A percentile compares a stretch with the other conserved stretches of the same genome.
phyloP scores from a whole-genome alignment of 1,140 invertebrate species.

The Lepidostoma basale region DNA sequence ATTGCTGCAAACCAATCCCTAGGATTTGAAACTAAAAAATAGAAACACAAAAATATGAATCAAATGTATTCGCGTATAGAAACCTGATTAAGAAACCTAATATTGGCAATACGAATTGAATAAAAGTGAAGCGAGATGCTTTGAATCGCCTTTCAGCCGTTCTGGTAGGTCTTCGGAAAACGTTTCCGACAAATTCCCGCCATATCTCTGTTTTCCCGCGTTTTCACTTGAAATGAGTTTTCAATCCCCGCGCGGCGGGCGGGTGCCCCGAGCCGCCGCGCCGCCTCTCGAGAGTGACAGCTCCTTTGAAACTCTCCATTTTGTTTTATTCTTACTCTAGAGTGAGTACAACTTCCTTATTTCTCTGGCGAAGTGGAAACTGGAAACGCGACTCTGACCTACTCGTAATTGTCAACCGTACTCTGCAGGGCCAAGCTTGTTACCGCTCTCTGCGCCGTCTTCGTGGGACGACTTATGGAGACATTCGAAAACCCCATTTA shows the following conservation, averaged over 20 bases:
- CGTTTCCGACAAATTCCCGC: not conserved
- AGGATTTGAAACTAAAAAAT: no score
- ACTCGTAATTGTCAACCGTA: conserved; percentile 5
- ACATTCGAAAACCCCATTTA: no score
- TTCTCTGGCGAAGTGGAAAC: conserved; percentile 4
- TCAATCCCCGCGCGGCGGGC: not conserved
- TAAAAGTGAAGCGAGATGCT: no score
- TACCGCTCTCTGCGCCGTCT: not conserved
- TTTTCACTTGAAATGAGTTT: conserved; percentile 22
- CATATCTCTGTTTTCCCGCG: not conserved
- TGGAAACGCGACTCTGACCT: conserved; percentile 9
- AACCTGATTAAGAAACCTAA: no score
- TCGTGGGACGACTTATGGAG: no score
- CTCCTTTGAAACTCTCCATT: conserved; percentile 8
- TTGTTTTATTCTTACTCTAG: not conserved
- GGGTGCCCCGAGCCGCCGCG: not conserved
- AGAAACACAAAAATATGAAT: no score
- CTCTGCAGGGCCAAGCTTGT: not conserved
- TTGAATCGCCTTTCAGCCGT: not conserved
- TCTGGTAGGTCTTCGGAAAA: not conserved
- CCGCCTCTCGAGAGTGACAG: conserved; percentile 16
- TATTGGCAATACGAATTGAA: no score
- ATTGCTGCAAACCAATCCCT: no score
- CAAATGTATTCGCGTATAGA: no score
- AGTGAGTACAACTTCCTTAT: conserved; percentile 15